Base-by-base conservation (phyloP, 1,140 invertebrate genomes). In the Carposina sasakii region DNA sequence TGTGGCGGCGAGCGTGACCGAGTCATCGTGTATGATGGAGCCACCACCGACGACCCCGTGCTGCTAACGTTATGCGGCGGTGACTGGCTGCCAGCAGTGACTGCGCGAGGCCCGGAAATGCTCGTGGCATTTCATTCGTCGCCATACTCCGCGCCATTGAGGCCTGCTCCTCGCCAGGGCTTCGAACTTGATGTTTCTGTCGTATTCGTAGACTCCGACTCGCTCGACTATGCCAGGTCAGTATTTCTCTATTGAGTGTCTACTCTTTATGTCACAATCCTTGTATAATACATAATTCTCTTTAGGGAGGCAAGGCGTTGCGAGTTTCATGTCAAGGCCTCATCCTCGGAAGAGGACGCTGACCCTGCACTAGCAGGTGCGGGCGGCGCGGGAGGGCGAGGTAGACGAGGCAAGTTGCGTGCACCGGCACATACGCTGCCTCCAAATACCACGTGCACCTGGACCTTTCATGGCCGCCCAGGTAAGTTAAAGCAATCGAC, bases 61-160 rank as follows among this genome's bases (percentile, higher is more conserved):
- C 85, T 97, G 52, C 88, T 95, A 33, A 91, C 94, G 60, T 95
- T 95, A 71, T 97, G 95, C 71, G 95, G 94, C 3, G 94, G 94
- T 9, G 91, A 92, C 75, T 92, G 91, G 78, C 81, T 96, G 54
- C 93, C 94, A 0, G 84, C 89, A 31, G 89, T 96, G 12, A 89
- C 91, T 12, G 89, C 90, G 33, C 88, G 91, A 19, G 92, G 93
- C 1, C 89, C 93, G 0, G 90, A 91, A 56, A 94, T 96, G 90
- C 84, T 95, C n/a, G 91, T 96, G 0, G 93, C 93, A 16, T 94
- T 96, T 63, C 90, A 93, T 74, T 95, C 91, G 30, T 94, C 90
- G 16, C 90, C 89, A 0, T 90, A 90, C 66, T 92, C 92, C 34
- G 91, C 93, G 39, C 92, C 93, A 1, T 79, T 93, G 13, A 89